Evolutionary conservation across 2,888 invertebrate species (phyloP).

Genomic region (Eueremaeus valkanovi): DNA sequence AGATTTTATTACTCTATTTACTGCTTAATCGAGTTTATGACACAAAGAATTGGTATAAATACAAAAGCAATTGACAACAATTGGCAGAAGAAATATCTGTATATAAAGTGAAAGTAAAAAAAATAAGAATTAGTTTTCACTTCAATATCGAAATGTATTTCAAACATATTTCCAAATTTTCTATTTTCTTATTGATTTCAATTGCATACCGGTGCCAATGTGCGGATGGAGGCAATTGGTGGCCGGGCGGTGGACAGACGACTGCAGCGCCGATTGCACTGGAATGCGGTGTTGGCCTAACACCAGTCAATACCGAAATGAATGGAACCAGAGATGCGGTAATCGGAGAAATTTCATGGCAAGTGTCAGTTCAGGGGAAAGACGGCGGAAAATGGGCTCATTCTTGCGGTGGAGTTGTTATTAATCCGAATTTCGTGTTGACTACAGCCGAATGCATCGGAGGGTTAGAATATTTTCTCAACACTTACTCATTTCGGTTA

Average conservation of each 20-base stretch:
- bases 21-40: not conserved
- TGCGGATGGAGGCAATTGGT: not conserved
- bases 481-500: too few species aligned
- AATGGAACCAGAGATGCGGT: constrained; percentile 22
- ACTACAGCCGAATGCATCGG: constrained; percentile 38
- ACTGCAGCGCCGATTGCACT: constrained; percentile 9
- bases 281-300: constrained; percentile 24
- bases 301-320: not conserved
- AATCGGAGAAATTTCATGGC: constrained; percentile 33
- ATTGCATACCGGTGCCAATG: not conserved
- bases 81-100: too few species aligned
- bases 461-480: too few species aligned
- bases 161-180: not conserved
- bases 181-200: not conserved
- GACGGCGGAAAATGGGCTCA: constrained; percentile 32
- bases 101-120: not conserved
- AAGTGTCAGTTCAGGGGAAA: constrained; percentile 36
- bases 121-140: too few species aligned
- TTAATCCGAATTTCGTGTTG: constrained; percentile 25
- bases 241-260: not conserved
- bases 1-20: constrained; percentile 3
- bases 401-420: constrained; percentile 39
- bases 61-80: not conserved
- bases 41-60: not conserved
- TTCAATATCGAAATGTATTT: not conserved